Evolutionary conservation across 2,113 vertebrate species (phyloP), one percentile per base, ranked within the genome.

Genomic region (Silurus meridionalis): DNA sequence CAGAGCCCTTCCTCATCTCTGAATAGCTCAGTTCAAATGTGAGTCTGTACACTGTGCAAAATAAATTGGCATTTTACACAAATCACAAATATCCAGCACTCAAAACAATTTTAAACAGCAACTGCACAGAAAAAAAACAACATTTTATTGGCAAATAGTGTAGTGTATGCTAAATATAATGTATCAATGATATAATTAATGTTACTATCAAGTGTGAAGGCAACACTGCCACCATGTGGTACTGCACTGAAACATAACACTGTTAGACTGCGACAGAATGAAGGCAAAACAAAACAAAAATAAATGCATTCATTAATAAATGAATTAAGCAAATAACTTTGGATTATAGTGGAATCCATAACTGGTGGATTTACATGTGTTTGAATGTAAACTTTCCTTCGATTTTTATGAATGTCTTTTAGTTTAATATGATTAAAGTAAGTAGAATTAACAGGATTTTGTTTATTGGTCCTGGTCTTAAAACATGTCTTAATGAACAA

Each of bases 11-110:
- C 25, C 93, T 95, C 96, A 97, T 96, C 86, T 96, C 95, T 0
- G 93, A 92, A 0, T 94, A 97, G 86, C 75, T 95, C 90, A 95
- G 93, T 0, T 95, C 89, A 87, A 96, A 96, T 83, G 93, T 94
- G 0, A 97, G 93, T 7, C 94, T 95, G 79, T 97, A 97, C 88
- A 97, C 97, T 97, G 90, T 9, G 66, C 21, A 79, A 75, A 46
- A 71, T n/a, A 10, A 83, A 52, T 37, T 1, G 28, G 28, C 3
- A 14, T 46, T 61, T 8, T 61, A 61, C 58, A 57, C 58, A 8
- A 57, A 9, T 37, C 1, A 55, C 53, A 57, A 5, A 1, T 79
- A 28, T 58, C 37, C 7, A 28, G 13, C 23, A 1, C 55, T 37
- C 15, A 58, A 37, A 4, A 14, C 74, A 50, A 46, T 52, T 64